Base-by-base conservation (phyloP, 2,888 invertebrate genomes). In the Hyles lineata region DNA sequence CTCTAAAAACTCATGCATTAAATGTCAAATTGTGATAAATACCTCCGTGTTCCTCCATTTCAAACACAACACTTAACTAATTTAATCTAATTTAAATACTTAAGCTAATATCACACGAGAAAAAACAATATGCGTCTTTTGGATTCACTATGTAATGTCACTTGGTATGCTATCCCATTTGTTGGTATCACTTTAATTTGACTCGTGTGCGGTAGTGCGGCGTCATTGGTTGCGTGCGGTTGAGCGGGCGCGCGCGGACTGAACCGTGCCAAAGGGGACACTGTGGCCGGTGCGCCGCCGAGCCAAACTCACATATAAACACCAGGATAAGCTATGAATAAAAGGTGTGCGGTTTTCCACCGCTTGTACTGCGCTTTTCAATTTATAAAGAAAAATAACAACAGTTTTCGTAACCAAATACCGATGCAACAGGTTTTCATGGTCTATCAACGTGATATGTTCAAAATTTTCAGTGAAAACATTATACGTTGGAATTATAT, bases 11-110 rank as follows among this genome's bases (percentile, higher is more conserved):
- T 43, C 9, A 43, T 43, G 43, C 43, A 43, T 43, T 43, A 0
- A 43, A 43, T 43, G 11, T 43, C 3, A 43, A 43, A 11, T 43
- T 43, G 43, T 43, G 43, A 43, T 43, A 43, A 43, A 11, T 83
- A 93, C 93, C 93, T 89, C 86, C 91, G 79, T 92, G 88, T 77
- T 93, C 93, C 78, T 92, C 93, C 93, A 93, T 93, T 63, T 78
- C 74, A 78, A 78, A 75, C 76, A 79, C 79, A 77, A 82, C 81
- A 82, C 82, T 79, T 50, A 67, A 50, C 67, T 67, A 50, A 32
- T 62, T 35, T 35, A 85, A 79, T 76, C 76, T 78, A 61, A 23
- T 61, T 62, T 62, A 70, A 70, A 73, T 60, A 88, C 90, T 89
- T 91, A 92, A 80, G 82, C 92, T 93, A 93, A 85, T 93, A 93